These are phyloP conservation scores for Plagodis dolabraria DNA, from an alignment of 2,888 invertebrate species.

Conservation along the genomic window DNA sequence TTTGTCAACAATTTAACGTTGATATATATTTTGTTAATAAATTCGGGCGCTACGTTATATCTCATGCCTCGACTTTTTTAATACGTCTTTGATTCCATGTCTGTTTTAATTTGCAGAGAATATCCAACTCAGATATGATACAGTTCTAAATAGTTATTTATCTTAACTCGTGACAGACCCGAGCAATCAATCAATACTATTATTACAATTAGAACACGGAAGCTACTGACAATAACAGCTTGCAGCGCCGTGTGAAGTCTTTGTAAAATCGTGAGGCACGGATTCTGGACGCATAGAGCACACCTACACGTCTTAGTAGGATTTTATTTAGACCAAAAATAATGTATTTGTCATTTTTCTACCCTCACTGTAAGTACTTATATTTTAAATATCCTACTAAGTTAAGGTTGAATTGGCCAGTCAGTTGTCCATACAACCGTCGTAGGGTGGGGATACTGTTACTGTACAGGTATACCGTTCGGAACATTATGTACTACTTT, in stretches of 20 bases:
- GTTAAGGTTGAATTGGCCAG: too few species aligned
- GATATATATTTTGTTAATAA: too few species aligned
- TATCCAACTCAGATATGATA: background rate
- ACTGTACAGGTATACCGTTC: too few species aligned
- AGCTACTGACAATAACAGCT: conserved; percentile 10
- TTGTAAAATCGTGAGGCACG: conserved; percentile 43
- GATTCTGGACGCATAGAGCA: conserved; percentile 8
- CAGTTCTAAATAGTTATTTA: background rate
- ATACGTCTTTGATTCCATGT: too few species aligned
- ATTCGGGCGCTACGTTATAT: too few species aligned
- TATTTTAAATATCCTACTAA: conserved; percentile 6
- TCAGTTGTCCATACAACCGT: too few species aligned
- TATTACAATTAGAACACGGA: conserved; percentile 14
- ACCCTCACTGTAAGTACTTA: background rate
- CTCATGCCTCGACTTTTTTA: too few species aligned
- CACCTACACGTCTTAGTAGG: background rate
- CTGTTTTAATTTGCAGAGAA: background rate
- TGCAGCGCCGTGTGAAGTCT: background rate
- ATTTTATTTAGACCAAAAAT: too few species aligned
- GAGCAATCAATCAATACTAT: conserved; percentile 6
- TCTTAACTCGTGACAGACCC: conserved; percentile 1
- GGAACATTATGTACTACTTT: too few species aligned
- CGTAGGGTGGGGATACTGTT: too few species aligned
- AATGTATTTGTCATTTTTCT: background rate
- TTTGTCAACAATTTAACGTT: too few species aligned